Conservation (phyloP, 2,113 vertebrate genomes). For the Danionella cerebrum region DNA sequence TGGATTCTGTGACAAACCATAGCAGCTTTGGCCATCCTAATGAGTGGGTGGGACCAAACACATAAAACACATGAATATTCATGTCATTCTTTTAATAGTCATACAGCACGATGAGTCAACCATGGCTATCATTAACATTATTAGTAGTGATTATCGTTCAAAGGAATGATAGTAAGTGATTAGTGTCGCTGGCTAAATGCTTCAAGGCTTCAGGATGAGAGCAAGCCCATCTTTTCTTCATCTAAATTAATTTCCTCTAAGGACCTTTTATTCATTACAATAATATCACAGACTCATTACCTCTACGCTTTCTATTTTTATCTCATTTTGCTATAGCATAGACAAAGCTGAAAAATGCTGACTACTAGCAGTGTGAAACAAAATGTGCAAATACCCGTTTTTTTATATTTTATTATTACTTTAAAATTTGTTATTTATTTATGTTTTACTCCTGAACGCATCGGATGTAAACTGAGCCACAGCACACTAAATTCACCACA, state of each 20-base stretch:
- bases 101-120: neutral
- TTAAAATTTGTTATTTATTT: too few relatives aligned
- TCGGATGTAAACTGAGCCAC: too few relatives aligned
- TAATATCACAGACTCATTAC: conserved; percentile 22
- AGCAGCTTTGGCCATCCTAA: conserved; percentile 93
- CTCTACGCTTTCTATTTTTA: conserved; percentile 28
- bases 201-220: neutral
- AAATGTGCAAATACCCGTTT: too few relatives aligned
- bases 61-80: conserved; percentile 12
- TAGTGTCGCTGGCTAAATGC: neutral
- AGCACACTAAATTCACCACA: too few relatives aligned
- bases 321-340: conserved; percentile 14
- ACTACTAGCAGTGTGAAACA: conserved; percentile 12
- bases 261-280: conserved; percentile 15
- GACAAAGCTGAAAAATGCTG: neutral
- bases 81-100: neutral
- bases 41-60: conserved; percentile 3
- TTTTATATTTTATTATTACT: too few relatives aligned
- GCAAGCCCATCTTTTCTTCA: neutral
- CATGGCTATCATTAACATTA: neutral
- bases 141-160: neutral
- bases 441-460: too few relatives aligned
- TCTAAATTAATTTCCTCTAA: neutral
- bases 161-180: neutral
- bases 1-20: conserved; percentile 97